These are phyloP conservation scores for Pipa parva DNA, from an alignment of 2,113 vertebrate species.

Conservation along the genomic window DNA sequence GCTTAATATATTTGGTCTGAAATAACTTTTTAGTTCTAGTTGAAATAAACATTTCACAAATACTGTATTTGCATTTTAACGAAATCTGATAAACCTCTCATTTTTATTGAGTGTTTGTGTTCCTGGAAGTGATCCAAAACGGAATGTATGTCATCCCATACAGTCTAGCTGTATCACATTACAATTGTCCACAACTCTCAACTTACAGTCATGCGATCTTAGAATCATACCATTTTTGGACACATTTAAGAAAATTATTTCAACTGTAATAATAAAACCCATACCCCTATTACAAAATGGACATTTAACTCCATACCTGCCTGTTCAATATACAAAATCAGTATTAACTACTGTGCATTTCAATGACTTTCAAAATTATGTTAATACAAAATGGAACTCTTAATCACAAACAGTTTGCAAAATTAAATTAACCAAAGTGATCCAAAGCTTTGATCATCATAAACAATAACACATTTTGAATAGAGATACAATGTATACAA, in stretches of 20 bases:
- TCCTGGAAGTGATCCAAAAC: conserved; percentile 8
- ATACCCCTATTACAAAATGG: not conserved
- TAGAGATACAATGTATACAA: too few species aligned
- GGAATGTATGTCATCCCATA: conserved; percentile 11
- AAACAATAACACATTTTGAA: too few species aligned
- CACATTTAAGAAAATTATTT: not conserved
- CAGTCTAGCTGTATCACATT: conserved; percentile 7
- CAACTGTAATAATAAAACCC: not conserved
- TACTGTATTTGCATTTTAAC: not conserved
- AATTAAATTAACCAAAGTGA: too few species aligned
- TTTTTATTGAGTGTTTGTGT: not conserved
- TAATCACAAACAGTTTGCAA: too few species aligned
- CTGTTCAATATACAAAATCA: too few species aligned
- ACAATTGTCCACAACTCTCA: conserved; percentile 2
- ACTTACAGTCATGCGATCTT: not conserved
- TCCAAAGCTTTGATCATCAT: too few species aligned
- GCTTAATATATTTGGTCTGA: not conserved
- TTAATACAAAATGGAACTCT: too few species aligned
- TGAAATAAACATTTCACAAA: not conserved
- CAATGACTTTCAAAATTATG: too few species aligned
- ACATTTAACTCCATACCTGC: too few species aligned
- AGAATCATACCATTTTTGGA: conserved; percentile 8
- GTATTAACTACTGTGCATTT: too few species aligned
- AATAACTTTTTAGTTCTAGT: not conserved
- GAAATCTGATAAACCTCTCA: not conserved